Conservation (phyloP, 2,113 vertebrate genomes). For the Blennius ocellaris region DNA sequence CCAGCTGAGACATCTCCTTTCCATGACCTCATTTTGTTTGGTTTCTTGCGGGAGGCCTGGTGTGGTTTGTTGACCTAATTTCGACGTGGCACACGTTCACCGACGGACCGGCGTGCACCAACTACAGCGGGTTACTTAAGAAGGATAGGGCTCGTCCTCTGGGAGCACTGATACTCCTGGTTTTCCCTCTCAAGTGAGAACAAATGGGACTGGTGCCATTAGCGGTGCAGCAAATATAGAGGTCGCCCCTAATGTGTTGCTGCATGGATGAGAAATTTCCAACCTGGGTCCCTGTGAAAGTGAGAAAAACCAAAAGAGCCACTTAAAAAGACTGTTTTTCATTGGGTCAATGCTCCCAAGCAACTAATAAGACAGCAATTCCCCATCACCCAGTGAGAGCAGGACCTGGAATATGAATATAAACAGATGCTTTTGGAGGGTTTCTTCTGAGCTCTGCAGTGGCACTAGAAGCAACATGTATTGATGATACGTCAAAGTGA, state of each 20-base stretch:
- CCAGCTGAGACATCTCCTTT: slow-evolving; percentile 67
- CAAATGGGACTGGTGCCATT: slow-evolving; percentile 51
- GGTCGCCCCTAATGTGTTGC: slow-evolving; percentile 56
- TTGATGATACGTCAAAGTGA: neutral
- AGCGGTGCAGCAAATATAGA: slow-evolving; percentile 49
- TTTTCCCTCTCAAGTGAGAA: slow-evolving; percentile 38
- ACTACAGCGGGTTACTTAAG: slow-evolving; percentile 54
- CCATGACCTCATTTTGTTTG: slow-evolving; percentile 80
- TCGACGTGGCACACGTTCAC: slow-evolving; percentile 14
- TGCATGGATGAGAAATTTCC: slow-evolving; percentile 37
- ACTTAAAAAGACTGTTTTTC: slow-evolving; percentile 26
- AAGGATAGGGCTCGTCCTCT: slow-evolving; percentile 36
- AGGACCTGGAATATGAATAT: slow-evolving; percentile 5
- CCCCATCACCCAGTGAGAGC: neutral
- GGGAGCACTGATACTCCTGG: slow-evolving; percentile 38
- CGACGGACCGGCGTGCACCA: slow-evolving; percentile 16
- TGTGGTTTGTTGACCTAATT: slow-evolving; percentile 74
- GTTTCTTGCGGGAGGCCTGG: slow-evolving; percentile 59
- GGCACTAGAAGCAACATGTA: neutral
- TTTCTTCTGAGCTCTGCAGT: neutral
- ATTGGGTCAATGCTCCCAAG: slow-evolving; percentile 13
- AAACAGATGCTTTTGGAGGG: neutral
- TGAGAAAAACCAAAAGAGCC: slow-evolving; percentile 39
- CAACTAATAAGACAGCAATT: slow-evolving; percentile 31
- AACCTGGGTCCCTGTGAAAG: slow-evolving; percentile 28